These are phyloP conservation scores for Acromyrmex charruanus DNA, from an alignment of 1,140 invertebrate species.

Conservation along the genomic window DNA sequence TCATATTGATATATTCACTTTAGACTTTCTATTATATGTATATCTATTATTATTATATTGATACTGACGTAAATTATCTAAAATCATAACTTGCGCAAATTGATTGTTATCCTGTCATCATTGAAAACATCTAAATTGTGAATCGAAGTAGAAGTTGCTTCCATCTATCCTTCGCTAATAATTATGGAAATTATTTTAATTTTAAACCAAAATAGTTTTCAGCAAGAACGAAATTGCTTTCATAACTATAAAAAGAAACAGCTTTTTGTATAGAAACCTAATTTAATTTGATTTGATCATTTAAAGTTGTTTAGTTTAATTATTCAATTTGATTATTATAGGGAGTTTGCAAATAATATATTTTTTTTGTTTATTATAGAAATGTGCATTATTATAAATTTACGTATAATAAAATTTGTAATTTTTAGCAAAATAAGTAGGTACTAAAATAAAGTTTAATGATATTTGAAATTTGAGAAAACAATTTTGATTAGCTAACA, in stretches of 20 bases:
- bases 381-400: too few relatives aligned
- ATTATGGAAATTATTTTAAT: background rate
- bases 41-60: background rate
- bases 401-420: too few relatives aligned
- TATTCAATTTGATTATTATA: background rate
- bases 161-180: background rate
- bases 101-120: background rate
- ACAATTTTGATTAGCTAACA: too few relatives aligned
- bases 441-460: too few relatives aligned
- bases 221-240: background rate
- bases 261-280: background rate
- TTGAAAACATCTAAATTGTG: background rate
- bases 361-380: too few relatives aligned
- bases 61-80: background rate
- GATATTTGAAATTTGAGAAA: too few relatives aligned
- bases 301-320: background rate
- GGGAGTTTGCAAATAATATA: too few relatives aligned
- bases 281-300: background rate
- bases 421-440: too few relatives aligned
- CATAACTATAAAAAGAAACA: background rate
- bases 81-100: constrained; percentile 11
- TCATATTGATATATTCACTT: background rate
- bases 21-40: background rate
- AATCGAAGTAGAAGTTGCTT: background rate
- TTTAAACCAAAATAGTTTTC: background rate